A percentile compares a stretch with the other conserved stretches of the same genome.
Conservation (phyloP, 1,140 invertebrate genomes). For the Diabrotica virgifera region DNA sequence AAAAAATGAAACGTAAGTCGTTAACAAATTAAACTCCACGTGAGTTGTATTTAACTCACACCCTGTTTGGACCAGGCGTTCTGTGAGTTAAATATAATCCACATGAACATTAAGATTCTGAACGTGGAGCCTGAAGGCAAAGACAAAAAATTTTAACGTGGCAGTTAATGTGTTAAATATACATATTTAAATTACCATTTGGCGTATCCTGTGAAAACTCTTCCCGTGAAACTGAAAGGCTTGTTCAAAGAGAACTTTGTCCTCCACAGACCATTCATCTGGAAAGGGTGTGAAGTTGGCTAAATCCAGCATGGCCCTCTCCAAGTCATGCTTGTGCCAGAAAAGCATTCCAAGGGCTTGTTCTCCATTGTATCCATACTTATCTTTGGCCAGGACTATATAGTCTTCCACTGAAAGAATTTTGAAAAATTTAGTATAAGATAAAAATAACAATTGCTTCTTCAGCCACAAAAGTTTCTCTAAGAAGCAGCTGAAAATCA, state of each 20-base stretch:
- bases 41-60: not conserved
- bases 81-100: too few species aligned
- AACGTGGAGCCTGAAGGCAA: too few species aligned
- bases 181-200: conserved; percentile 72
- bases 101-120: too few species aligned
- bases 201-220: conserved; percentile 93
- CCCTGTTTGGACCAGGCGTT: too few species aligned
- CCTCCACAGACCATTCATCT: conserved; percentile 97
- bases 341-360: conserved; percentile 97
- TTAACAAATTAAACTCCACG: too few species aligned
- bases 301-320: conserved; percentile 86
- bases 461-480: too few species aligned
- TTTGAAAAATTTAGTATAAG: not conserved
- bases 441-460: too few species aligned
- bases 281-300: conserved; percentile 97
- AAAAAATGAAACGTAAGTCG: too few species aligned
- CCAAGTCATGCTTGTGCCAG: conserved; percentile 97
- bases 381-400: conserved; percentile 92
- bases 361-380: conserved; percentile 96
- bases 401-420: conserved; percentile 85
- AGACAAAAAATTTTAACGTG: too few species aligned
- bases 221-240: conserved; percentile 98
- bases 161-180: conserved; percentile 1
- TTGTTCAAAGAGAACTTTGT: conserved; percentile 97
- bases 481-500: not conserved